Evolutionary conservation across 2,888 invertebrate species (phyloP), one percentile per base, ranked within the genome.

Genomic region (Argyresthia goedartella): DNA sequence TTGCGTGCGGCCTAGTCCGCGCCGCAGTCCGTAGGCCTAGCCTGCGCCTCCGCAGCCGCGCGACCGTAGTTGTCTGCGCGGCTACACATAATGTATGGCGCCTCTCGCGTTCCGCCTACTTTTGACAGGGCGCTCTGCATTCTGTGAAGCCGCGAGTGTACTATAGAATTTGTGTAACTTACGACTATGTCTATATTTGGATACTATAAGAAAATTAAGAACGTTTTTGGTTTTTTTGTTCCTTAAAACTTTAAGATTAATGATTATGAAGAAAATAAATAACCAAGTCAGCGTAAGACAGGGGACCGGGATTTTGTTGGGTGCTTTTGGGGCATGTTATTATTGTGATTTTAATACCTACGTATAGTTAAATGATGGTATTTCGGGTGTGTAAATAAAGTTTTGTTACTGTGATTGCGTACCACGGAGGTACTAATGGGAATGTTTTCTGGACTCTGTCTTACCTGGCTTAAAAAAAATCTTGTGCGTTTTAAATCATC

Each of bases 101-200:
- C 78, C 76, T 77, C 71, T 73, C 73, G 78, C 72, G 82, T 82
- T 86, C 86, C 86, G 86, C 86, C 86, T 86, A 86, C 77, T 76
- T 80, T 81, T 81, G 79, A 80, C 67, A 67, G 78, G 80, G 81
- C 70, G 63, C 75, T 73, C 70, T 81, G 82, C 84, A 79, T 73
- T 82, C 77, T 79, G 70, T 82, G 84, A 81, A 85, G 80, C 75
- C 76, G 66, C 68, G 79, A 16, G 66, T 55, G 65, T 65, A 60
- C 67, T 71, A 71, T 65, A 70, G 69, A 65, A 62, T 62, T 64
- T 60, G 69, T 79, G 81, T 82, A 48, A 84, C 82, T 81, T 84
- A 84, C 71, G 25, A 25, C 25, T 73, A 72, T 71, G 69, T 71
- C 71, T 70, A 69, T 59, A 60, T 73, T 62, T 72, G 81, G 82